Evolutionary conservation across 2,888 invertebrate genomes (phyloP), one percentile per base, ranked within the genome.

Genomic region (Drosophila kanekoi): DNA sequence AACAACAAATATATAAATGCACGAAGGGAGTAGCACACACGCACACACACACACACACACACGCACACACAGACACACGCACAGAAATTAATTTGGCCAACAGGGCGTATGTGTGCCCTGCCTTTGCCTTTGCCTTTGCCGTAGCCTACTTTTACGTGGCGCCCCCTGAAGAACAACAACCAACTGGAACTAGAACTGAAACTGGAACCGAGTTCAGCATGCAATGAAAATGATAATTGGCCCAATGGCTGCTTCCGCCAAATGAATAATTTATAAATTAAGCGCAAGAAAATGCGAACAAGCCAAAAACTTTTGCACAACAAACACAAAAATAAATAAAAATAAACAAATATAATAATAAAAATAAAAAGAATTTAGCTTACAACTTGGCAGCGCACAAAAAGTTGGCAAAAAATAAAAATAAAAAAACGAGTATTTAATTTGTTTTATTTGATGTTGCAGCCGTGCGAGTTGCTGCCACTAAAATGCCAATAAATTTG

Each of bases 191-290:
- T 3, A 32, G 35, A 18, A 32, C 57, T 6, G 41, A 32, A 38
- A 14, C 68, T 9, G 8, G 40, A 41, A 54, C 56, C 13, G 23
- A 73, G 57, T 63, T 62, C n/a, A 38, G 63, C 70, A 52, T 67
- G 72, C 73, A 71, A 86, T 76, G 81, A 72, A 89, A 90, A 90
- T 89, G 85, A 89, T 90, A 90, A 90, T 90, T 89, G 89, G 83
- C 77, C 72, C 66, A 83, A 81, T 80, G 86, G 68, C 79, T 74
- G 72, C 61, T 73, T 68, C 58, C 53, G 67, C 63, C 75, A 77
- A 84, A 89, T 91, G 89, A 90, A 90, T 90, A 83, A 90, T 91
- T 90, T 90, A 90, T 89, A 83, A 82, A 79, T 90, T 77, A 80
- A 81, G 80, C 73, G 61, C 72, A 71, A 70, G 64, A 54, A 58